Conservation (phyloP, 1,140 invertebrate species). For the Cecropterus lyciades region DNA sequence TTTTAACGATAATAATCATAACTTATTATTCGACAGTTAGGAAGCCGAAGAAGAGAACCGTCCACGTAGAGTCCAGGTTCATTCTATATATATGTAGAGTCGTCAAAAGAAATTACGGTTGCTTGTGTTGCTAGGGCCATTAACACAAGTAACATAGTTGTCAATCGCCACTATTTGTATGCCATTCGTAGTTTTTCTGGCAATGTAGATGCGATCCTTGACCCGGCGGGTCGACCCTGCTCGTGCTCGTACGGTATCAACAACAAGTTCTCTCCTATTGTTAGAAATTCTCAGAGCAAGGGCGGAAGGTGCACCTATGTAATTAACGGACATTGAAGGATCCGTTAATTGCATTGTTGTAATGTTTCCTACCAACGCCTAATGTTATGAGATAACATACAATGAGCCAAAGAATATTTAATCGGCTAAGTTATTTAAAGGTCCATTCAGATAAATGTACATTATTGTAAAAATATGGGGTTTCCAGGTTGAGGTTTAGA, state of each 20-base stretch:
- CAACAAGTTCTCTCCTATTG: conserved; percentile 57
- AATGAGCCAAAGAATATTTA: conserved; percentile 33
- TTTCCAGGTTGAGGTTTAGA: too few species aligned
- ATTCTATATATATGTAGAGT: too few species aligned
- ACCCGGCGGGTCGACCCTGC: conserved; percentile 50
- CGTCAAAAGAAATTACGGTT: too few species aligned
- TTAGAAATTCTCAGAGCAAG: conserved; percentile 59
- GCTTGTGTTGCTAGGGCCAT: too few species aligned
- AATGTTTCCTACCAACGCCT: conserved; percentile 55
- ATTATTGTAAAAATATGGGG: too few species aligned
- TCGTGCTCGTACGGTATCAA: conserved; percentile 48
- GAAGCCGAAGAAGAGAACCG: too few species aligned
- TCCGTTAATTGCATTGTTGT: conserved; percentile 59
- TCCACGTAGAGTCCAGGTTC: too few species aligned
- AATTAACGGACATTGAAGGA: conserved; percentile 56
- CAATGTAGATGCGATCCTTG: conserved; percentile 45
- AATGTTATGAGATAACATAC: conserved; percentile 49
- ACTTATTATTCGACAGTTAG: too few species aligned
- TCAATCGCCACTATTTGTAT: too few species aligned
- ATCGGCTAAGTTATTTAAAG: conserved; percentile 29
- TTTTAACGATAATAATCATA: too few species aligned
- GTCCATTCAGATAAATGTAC: neutral
- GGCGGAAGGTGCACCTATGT: conserved; percentile 61
- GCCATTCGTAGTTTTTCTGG: conserved; percentile 3
- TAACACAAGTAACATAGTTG: too few species aligned